Evolutionary conservation across 1,140 invertebrate species (phyloP).

Genomic region (Spodoptera frugiperda): DNA sequence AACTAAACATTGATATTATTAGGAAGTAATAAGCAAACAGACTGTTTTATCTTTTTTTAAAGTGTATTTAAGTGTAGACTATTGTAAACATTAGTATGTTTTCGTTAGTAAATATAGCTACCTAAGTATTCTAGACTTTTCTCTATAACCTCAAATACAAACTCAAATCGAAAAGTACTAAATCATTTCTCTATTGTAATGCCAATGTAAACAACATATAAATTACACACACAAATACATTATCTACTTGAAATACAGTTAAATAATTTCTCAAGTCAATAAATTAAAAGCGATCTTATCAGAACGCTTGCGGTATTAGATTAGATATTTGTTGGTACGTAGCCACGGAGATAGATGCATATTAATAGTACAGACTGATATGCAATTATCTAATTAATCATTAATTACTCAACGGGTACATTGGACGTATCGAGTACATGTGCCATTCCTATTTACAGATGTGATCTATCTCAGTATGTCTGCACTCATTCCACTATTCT

Average conservation of each 20-base stretch:
- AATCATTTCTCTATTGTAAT: neutral
- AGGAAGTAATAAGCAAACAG: too few species aligned
- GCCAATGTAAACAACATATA: constrained; percentile 10
- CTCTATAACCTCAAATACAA: neutral
- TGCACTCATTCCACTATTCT: neutral
- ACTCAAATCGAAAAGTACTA: neutral
- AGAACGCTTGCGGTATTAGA: constrained; percentile 14
- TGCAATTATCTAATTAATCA: constrained; percentile 78
- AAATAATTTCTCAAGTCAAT: constrained; percentile 32
- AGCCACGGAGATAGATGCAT: constrained; percentile 24
- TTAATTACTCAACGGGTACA: constrained; percentile 69
- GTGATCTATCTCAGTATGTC: neutral
- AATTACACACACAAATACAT: constrained; percentile 19
- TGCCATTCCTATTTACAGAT: constrained; percentile 32
- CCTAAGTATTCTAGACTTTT: too few species aligned
- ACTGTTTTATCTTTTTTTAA: too few species aligned
- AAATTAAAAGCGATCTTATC: constrained; percentile 34
- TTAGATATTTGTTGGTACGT: neutral
- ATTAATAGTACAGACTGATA: constrained; percentile 68
- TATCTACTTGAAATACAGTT: constrained; percentile 21
- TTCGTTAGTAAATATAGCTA: too few species aligned
- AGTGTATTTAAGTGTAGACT: too few species aligned
- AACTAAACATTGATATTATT: too few species aligned
- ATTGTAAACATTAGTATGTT: too few species aligned
- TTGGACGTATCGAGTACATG: constrained; percentile 31